Conservation (phyloP, 1,140 invertebrate genomes). For the Calliopsis andreniformis region DNA sequence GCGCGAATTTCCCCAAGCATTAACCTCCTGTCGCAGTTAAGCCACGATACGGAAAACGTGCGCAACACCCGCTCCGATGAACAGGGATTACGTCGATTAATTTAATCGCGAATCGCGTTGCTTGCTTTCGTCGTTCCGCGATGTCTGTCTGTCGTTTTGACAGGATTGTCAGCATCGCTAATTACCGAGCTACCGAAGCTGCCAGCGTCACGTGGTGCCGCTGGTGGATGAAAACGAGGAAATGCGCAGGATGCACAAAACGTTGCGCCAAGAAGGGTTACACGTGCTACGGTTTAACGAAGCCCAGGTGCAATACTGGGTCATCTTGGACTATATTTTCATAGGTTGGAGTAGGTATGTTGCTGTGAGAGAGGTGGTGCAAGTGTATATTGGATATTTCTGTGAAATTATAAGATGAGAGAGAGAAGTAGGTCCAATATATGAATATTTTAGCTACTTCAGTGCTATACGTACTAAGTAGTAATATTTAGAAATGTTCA, state of each 20-base stretch:
- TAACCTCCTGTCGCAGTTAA: slow-evolving; percentile 24
- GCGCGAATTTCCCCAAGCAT: slow-evolving; percentile 28
- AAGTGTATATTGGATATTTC: no score
- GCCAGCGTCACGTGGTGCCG: not conserved
- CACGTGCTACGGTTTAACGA: not conserved
- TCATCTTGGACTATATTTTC: not conserved
- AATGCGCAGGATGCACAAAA: not conserved
- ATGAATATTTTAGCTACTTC: no score
- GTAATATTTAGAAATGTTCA: no score
- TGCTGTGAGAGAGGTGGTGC: not conserved
- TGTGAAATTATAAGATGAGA: no score
- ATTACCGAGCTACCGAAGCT: slow-evolving; percentile 25
- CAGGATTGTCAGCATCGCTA: slow-evolving; percentile 39
- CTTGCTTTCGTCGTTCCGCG: not conserved
- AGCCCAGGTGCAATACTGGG: not conserved
- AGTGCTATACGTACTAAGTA: no score
- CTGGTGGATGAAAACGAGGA: no score
- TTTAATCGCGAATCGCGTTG: slow-evolving; percentile 25
- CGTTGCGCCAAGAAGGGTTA: not conserved
- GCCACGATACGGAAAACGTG: slow-evolving; percentile 28
- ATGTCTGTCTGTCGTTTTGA: slow-evolving; percentile 12
- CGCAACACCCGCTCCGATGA: not conserved
- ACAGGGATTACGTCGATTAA: slow-evolving; percentile 48
- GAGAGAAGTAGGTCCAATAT: no score
- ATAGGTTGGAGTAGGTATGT: not conserved